Evolutionary conservation across 2,113 vertebrate genomes (phyloP).

Genomic region (Protobothrops mucrosquamatus): DNA sequence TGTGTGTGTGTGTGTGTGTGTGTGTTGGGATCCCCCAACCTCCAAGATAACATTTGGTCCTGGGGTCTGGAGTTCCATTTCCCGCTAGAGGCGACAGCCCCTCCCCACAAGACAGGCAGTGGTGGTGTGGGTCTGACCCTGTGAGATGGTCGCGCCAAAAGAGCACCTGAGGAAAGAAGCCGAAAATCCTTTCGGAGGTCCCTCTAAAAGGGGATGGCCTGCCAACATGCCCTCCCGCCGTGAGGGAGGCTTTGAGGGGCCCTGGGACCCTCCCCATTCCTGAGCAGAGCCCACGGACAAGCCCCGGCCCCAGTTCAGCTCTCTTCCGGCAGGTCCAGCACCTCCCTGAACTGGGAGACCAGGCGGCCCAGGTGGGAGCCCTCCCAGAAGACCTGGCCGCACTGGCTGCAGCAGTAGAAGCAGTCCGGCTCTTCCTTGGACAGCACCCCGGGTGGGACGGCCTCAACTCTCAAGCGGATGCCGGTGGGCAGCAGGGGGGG

Average conservation of each 20-base stretch:
- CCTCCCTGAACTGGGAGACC: slow-evolving; percentile 73
- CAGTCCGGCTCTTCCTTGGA: slow-evolving; percentile 55
- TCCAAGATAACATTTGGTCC: not conserved
- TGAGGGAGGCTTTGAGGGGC: not conserved
- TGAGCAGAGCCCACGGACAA: not conserved
- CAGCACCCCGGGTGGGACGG: slow-evolving; percentile 70
- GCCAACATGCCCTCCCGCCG: not conserved
- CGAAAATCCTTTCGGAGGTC: not conserved
- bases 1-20: not conserved
- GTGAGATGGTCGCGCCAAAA: not conserved
- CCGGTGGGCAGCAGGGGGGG: slow-evolving; percentile 28
- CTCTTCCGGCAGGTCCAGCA: slow-evolving; percentile 51
- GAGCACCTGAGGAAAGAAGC: not conserved
- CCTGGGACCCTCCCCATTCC: not conserved
- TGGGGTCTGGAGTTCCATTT: not conserved
- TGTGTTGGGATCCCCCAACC: not conserved
- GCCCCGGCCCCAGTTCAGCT: not conserved
- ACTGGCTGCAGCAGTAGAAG: slow-evolving; percentile 79
- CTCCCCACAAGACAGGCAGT: too few species aligned
- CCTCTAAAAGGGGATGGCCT: not conserved
- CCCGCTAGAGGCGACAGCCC: not conserved
- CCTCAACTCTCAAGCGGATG: slow-evolving; percentile 65
- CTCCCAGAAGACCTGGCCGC: slow-evolving; percentile 91
- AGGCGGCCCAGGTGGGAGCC: slow-evolving; percentile 80
- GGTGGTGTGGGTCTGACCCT: not conserved